A percentile compares a stretch with the other conserved stretches of the same genome.
These are phyloP conservation scores for Rutilus rutilus DNA, from an alignment of 2,113 vertebrate genomes.

Conservation along the genomic window DNA sequence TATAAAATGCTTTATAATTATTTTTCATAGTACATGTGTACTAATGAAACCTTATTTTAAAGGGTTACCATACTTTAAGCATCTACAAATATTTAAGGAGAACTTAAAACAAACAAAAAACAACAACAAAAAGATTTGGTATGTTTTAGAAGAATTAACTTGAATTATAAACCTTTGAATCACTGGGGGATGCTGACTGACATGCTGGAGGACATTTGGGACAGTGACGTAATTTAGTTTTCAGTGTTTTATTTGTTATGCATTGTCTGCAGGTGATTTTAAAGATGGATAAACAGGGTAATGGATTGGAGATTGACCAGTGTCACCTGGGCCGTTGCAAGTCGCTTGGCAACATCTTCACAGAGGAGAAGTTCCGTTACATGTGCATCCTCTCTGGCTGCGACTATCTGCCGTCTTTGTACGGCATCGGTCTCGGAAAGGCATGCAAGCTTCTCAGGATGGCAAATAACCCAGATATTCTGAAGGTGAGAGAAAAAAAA, in stretches of 20 bases:
- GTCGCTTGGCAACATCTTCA: slow-evolving; percentile 90
- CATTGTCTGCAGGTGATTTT: slow-evolving; percentile 84
- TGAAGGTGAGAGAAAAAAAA: slow-evolving; percentile 79
- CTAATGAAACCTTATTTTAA: too few species aligned
- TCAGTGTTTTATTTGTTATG: not conserved
- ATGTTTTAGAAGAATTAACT: not conserved
- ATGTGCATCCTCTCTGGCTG: slow-evolving; percentile 99
- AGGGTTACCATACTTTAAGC: not conserved
- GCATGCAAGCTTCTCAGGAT: slow-evolving; percentile 89
- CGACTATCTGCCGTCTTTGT: slow-evolving; percentile 94
- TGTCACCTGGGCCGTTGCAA: slow-evolving; percentile 87
- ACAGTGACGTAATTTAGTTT: not conserved
- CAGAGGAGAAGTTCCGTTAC: slow-evolving; percentile 95
- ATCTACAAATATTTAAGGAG: not conserved
- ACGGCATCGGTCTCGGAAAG: slow-evolving; percentile 95
- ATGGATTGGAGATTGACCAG: slow-evolving; percentile 92
- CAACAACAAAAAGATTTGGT: not conserved
- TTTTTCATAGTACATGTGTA: too few species aligned
- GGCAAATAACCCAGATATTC: slow-evolving; percentile 92
- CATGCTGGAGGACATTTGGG: not conserved
- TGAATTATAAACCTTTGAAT: not conserved
- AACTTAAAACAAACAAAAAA: not conserved
- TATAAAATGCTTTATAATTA: too few species aligned
- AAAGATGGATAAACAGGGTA: slow-evolving; percentile 96
- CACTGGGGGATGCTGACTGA: not conserved